Conservation (phyloP, 2,113 vertebrate genomes). For the Onychostoma macrolepis region DNA sequence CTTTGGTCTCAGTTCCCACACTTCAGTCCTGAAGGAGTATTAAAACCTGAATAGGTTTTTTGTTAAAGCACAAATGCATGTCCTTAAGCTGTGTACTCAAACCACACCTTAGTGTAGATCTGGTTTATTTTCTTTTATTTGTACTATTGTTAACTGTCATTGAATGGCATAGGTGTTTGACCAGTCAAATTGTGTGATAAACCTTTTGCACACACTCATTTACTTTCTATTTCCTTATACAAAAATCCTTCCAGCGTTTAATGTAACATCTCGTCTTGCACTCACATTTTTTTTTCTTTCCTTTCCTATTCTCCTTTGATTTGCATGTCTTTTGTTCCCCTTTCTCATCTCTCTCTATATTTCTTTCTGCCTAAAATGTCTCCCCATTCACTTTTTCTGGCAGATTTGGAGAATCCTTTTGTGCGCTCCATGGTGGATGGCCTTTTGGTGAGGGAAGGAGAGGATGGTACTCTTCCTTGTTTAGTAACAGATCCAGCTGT, state of each 20-base stretch:
- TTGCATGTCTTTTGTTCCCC: not conserved
- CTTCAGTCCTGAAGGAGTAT: constrained; percentile 9
- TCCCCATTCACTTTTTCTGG: not conserved
- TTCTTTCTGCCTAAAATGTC: not conserved
- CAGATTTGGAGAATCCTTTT: constrained; percentile 57
- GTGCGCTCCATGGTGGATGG: constrained; percentile 71
- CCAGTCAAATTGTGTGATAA: constrained; percentile 2
- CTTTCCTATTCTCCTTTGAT: not conserved
- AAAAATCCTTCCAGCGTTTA: not conserved
- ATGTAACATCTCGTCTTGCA: not conserved
- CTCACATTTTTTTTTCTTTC: not conserved
- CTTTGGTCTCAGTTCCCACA: not conserved
- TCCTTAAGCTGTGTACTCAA: constrained; percentile 25
- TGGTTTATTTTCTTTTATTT: constrained; percentile 9
- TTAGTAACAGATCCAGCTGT: constrained; percentile 74
- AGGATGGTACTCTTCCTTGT: constrained; percentile 73
- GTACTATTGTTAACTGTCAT: constrained; percentile 5
- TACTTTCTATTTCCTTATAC: not conserved
- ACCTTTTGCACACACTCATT: not conserved
- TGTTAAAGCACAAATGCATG: constrained; percentile 6
- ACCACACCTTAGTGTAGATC: constrained; percentile 1
- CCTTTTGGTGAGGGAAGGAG: constrained; percentile 69
- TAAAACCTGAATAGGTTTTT: constrained; percentile 22
- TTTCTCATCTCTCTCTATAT: not conserved
- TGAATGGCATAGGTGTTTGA: not conserved